A percentile compares a stretch with the other conserved stretches of the same genome.
phyloP scores from a whole-genome alignment of 2,113 vertebrate species.

The Oxygymnocypris stewartii region DNA sequence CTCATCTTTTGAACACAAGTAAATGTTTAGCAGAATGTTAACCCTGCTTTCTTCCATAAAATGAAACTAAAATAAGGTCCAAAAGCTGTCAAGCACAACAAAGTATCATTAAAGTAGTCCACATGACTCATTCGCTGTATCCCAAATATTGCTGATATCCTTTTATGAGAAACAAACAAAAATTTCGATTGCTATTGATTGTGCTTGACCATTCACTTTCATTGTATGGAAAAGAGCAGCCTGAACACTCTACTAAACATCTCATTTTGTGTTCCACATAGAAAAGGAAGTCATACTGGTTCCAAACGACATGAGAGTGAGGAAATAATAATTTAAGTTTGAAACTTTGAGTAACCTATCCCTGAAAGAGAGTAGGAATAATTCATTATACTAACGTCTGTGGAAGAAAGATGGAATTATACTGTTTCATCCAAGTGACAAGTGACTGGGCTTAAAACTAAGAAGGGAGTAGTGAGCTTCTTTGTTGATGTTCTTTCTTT shows the following conservation, averaged over 20 bases:
- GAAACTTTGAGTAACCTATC: background rate
- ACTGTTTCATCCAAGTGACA: background rate
- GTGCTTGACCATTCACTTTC: background rate
- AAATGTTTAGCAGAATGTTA: background rate
- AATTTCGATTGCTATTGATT: background rate
- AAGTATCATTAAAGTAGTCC: background rate
- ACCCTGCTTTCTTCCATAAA: background rate
- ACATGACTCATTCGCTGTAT: background rate
- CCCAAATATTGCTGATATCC: background rate
- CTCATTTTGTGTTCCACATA: background rate
- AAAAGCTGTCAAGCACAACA: background rate
- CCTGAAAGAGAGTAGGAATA: background rate
- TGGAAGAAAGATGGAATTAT: background rate
- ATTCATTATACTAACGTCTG: background rate
- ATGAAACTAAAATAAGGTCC: background rate
- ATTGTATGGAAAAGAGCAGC: background rate
- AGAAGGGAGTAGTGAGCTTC: background rate
- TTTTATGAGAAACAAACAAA: background rate
- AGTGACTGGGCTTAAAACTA: conserved; percentile 20
- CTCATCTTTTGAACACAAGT: background rate
- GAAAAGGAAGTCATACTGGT: background rate
- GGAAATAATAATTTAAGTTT: background rate
- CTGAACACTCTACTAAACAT: background rate
- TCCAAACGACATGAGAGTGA: background rate
- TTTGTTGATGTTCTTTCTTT: conserved; percentile 26